Conservation (phyloP, 2,797 vertebrate species). For the Momotus momota region DNA sequence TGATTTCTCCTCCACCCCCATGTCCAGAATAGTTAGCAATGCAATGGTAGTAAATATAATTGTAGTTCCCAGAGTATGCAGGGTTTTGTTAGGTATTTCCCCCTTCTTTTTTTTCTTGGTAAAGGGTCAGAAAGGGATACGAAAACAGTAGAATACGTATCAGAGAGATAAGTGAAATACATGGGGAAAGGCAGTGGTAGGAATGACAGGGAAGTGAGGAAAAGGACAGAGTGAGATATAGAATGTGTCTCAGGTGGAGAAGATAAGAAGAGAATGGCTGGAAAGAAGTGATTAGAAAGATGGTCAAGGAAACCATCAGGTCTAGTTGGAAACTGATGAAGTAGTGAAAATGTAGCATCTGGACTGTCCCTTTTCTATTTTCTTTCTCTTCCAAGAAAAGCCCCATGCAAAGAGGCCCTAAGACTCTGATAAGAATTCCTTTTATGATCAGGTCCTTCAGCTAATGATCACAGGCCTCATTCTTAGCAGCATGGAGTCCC, state of each 20-base stretch:
- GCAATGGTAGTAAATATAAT: neutral
- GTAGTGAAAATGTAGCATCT: neutral
- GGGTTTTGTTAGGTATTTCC: neutral
- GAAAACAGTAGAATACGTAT: neutral
- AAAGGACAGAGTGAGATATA: neutral
- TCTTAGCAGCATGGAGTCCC: constrained; percentile 25
- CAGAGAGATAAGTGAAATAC: neutral
- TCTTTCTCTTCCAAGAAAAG: constrained; percentile 3
- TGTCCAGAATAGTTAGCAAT: neutral
- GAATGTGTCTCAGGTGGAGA: neutral
- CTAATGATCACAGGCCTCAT: constrained; percentile 18
- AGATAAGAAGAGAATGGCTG: neutral
- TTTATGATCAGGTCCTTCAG: constrained; percentile 21
- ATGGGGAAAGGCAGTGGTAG: neutral
- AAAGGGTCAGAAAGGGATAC: neutral
- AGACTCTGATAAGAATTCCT: neutral
- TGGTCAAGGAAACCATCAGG: neutral
- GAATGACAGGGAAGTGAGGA: neutral
- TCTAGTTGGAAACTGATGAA: neutral
- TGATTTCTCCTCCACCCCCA: neutral
- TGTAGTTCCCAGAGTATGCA: neutral
- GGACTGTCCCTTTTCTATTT: neutral
- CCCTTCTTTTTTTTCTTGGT: neutral
- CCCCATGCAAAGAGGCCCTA: neutral
- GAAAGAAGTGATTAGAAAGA: neutral